Percentiles rank a stretch among this genome's conserved stretches.
Evolutionary conservation across 1,140 invertebrate genomes (phyloP).

Genomic region (Thalassaphorura encarpata): DNA sequence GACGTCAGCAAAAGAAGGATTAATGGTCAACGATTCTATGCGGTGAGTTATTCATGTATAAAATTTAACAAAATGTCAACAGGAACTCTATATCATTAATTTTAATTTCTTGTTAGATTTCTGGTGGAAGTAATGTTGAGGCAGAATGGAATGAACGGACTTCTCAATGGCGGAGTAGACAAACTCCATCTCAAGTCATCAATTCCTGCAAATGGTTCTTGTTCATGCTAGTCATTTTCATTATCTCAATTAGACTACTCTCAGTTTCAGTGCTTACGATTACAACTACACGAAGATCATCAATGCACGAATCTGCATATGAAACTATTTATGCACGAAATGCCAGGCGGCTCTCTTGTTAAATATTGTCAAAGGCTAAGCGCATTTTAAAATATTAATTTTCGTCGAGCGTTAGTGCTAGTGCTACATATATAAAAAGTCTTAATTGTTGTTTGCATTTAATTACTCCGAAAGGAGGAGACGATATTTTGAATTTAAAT

Average conservation of each 20-base stretch:
- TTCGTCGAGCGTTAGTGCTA: no score
- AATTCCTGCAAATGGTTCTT: conserved; percentile 13
- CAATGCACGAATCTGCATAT: background rate
- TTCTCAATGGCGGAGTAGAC: conserved; percentile 8
- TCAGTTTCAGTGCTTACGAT: background rate
- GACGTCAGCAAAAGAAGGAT: conserved; percentile 49
- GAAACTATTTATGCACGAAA: background rate
- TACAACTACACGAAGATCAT: background rate
- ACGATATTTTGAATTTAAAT: no score
- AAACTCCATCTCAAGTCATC: conserved; percentile 15
- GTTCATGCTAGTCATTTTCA: conserved; percentile 15
- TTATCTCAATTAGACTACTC: background rate
- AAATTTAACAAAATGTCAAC: conserved; percentile 4
- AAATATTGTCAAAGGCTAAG: background rate
- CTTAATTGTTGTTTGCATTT: no score
- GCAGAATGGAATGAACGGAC: conserved; percentile 34
- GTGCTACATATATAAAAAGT: no score
- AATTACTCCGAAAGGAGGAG: no score
- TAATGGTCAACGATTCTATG: conserved; percentile 52
- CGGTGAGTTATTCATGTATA: conserved; percentile 35
- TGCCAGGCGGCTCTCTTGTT: background rate
- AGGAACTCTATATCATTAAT: background rate
- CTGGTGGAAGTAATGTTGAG: conserved; percentile 40
- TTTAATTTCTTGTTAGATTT: conserved; percentile 34
- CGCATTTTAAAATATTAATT: background rate